phyloP scores from a whole-genome alignment of 2,888 invertebrate genomes.

The Saturnia pavonia region DNA sequence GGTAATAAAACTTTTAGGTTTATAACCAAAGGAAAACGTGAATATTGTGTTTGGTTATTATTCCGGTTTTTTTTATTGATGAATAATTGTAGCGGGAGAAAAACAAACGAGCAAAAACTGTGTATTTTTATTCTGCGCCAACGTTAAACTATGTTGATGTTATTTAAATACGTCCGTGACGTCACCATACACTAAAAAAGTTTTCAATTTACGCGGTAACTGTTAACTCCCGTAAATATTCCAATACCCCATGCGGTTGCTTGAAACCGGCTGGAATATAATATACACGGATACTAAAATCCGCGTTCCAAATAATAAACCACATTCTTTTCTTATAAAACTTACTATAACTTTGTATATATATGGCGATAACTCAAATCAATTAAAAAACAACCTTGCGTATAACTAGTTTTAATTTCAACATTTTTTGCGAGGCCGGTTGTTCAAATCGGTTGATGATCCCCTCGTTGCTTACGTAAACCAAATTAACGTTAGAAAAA shows the following conservation, averaged over 20 bases:
- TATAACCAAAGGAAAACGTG: neutral
- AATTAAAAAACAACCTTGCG: conserved; percentile 5
- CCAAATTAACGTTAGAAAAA: neutral
- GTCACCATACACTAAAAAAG: neutral
- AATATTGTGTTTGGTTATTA: neutral
- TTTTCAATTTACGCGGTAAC: neutral
- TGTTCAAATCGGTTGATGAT: neutral
- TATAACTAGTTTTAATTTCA: conserved; percentile 14
- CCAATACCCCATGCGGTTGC: neutral
- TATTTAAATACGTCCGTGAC: neutral
- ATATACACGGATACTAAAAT: neutral
- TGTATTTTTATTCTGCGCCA: neutral
- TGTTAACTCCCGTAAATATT: neutral
- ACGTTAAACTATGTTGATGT: neutral
- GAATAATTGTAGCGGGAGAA: neutral
- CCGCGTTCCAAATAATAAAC: neutral
- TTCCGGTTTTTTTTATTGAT: neutral
- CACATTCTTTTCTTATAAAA: neutral
- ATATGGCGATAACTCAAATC: neutral
- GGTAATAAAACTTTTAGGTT: neutral
- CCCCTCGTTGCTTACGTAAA: neutral
- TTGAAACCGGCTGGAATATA: neutral
- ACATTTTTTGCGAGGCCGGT: conserved; percentile 11
- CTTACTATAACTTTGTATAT: neutral
- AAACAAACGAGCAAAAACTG: neutral